Percentiles rank a stretch among this genome's conserved stretches.
Evolutionary conservation across 2,888 invertebrate genomes (phyloP).

Genomic region (Pecten maximus): DNA sequence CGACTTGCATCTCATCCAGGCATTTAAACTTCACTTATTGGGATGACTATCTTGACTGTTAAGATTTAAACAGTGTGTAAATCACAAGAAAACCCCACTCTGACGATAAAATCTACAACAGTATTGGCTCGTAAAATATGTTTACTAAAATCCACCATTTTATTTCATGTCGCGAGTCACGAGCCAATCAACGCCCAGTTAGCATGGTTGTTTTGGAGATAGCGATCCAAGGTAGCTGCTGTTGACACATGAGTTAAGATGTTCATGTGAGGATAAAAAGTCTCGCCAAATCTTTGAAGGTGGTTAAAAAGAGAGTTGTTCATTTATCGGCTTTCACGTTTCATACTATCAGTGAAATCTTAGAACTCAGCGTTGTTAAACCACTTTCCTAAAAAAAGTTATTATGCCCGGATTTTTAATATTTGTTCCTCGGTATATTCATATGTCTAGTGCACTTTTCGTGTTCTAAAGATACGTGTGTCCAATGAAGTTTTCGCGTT

Average conservation of each 20-base stretch:
- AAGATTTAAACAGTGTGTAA: neutral
- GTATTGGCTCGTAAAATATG: conserved; percentile 1
- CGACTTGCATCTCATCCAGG: neutral
- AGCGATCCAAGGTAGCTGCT: neutral
- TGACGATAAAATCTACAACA: conserved; percentile 4
- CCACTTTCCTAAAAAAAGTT: too few species aligned
- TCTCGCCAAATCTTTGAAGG: neutral
- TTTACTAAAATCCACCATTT: conserved; percentile 17
- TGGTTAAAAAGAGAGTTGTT: neutral
- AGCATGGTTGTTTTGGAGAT: neutral
- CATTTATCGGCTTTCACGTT: neutral
- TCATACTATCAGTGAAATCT: neutral
- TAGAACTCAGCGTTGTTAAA: neutral
- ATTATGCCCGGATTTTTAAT: too few species aligned
- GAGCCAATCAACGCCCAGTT: neutral
- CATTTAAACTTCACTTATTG: neutral
- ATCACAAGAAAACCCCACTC: neutral
- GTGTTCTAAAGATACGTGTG: too few species aligned
- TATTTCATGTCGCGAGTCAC: neutral
- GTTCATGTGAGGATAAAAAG: neutral
- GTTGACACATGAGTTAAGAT: neutral
- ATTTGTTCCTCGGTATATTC: too few species aligned
- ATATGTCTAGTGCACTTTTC: too few species aligned
- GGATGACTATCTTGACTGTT: neutral
- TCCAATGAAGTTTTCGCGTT: too few species aligned